Conservation (phyloP, 2,113 vertebrate species). For the Cromileptes altivelis region DNA sequence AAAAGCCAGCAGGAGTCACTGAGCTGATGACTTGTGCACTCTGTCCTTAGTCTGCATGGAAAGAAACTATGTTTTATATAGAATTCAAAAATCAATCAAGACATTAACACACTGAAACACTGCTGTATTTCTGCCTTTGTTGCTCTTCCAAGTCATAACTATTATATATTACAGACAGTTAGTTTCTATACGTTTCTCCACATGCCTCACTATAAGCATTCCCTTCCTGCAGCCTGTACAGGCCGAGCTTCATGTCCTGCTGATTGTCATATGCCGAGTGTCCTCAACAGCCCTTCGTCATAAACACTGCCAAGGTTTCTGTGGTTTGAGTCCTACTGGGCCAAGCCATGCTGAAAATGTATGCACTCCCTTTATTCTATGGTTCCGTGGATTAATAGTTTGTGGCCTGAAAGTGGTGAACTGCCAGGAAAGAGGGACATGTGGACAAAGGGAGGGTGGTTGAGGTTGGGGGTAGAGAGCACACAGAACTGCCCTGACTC, state of each 20-base stretch:
- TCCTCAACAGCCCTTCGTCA: slow-evolving; percentile 15
- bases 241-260: slow-evolving; percentile 34
- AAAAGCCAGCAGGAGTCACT: slow-evolving; percentile 39
- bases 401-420: not conserved
- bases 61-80: not conserved
- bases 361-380: slow-evolving; percentile 30
- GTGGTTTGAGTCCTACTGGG: slow-evolving; percentile 47
- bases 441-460: slow-evolving; percentile 39
- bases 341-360: slow-evolving; percentile 69
- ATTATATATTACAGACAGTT: not conserved
- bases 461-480: slow-evolving; percentile 14
- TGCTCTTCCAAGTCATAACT: not conserved
- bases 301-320: slow-evolving; percentile 59
- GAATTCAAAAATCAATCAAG: not conserved
- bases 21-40: not conserved
- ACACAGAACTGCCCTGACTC: slow-evolving; percentile 34
- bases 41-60: not conserved
- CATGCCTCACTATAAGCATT: not conserved
- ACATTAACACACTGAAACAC: not conserved
- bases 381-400: slow-evolving; percentile 45
- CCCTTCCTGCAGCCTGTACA: not conserved
- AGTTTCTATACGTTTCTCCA: not conserved
- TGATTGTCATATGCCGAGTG: slow-evolving; percentile 52
- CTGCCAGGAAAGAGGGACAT: slow-evolving; percentile 21
- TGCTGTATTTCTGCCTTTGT: not conserved